A percentile compares a stretch with the other conserved stretches of the same genome.
Conservation (phyloP, 2,113 vertebrate species). For the Colistium nudipinnis region DNA sequence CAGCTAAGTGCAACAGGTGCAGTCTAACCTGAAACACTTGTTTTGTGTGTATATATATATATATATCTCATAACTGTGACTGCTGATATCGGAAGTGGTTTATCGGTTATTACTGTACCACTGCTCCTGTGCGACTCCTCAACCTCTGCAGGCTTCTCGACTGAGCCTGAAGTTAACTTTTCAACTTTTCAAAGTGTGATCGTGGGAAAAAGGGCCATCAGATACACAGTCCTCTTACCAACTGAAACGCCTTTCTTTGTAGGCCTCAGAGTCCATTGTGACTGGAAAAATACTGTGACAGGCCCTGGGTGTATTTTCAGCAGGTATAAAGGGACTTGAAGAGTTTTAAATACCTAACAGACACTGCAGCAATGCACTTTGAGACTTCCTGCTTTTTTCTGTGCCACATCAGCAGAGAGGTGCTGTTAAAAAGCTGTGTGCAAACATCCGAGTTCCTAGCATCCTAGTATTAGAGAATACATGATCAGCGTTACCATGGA, state of each 20-base stretch:
- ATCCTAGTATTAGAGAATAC: background rate
- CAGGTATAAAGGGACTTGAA: slow-evolving; percentile 18
- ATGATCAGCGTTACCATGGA: slow-evolving; percentile 1
- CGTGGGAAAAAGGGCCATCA: background rate
- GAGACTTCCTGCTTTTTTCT: background rate
- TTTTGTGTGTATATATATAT: too few species aligned
- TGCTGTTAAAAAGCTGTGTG: background rate
- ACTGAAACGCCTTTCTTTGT: slow-evolving; percentile 18
- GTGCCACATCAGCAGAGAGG: background rate
- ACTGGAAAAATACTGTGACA: slow-evolving; percentile 6
- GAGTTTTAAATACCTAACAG: slow-evolving; percentile 5
- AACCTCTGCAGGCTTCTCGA: background rate
- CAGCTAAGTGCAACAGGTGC: too few species aligned
- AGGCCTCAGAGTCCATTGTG: background rate
- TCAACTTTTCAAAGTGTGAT: background rate
- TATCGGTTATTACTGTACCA: too few species aligned
- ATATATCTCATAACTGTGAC: too few species aligned
- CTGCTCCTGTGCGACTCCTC: background rate
- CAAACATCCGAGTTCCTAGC: too few species aligned
- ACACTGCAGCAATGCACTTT: background rate
- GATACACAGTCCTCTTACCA: slow-evolving; percentile 1
- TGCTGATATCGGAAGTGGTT: too few species aligned
- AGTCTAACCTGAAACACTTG: too few species aligned
- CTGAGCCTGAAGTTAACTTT: background rate
- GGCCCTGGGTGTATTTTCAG: slow-evolving; percentile 1